Conservation (phyloP, 2,797 vertebrate species). For the Sciurus vulgaris region DNA sequence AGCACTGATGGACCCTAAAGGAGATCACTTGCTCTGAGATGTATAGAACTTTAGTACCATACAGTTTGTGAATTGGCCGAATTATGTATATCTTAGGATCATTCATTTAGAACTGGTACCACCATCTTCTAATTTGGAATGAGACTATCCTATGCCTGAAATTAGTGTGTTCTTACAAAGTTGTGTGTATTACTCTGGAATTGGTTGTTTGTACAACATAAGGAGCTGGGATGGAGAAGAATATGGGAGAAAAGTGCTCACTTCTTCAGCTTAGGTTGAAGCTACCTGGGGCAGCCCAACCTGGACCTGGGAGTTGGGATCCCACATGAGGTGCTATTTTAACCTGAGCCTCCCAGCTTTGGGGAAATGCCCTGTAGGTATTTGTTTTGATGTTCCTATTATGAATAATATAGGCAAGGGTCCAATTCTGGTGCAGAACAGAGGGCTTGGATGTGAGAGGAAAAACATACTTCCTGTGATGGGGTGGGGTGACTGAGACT, state of each 20-base stretch:
- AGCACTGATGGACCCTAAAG: not conserved
- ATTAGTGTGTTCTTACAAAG: slow-evolving; percentile 43
- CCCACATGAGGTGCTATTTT: not conserved
- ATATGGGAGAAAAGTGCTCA: not conserved
- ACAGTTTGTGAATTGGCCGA: slow-evolving; percentile 32
- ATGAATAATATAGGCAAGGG: not conserved
- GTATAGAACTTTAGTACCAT: slow-evolving; percentile 32
- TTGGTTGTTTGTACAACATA: slow-evolving; percentile 49
- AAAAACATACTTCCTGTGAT: not conserved
- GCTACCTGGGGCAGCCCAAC: not conserved
- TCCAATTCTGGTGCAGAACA: not conserved
- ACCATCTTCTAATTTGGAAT: slow-evolving; percentile 70
- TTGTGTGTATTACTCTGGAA: slow-evolving; percentile 6
- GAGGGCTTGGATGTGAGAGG: not conserved
- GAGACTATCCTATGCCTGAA: slow-evolving; percentile 24
- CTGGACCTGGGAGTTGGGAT: not conserved
- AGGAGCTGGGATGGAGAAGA: not conserved
- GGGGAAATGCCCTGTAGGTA: not conserved
- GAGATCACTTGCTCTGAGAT: slow-evolving; percentile 31
- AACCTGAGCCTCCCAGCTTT: not conserved
- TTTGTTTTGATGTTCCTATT: not conserved
- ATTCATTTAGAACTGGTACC: slow-evolving; percentile 59
- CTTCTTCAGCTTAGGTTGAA: not conserved
- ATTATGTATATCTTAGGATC: slow-evolving; percentile 52
- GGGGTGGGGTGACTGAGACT: not conserved